Evolutionary conservation across 2,888 invertebrate genomes (phyloP), one percentile per base, ranked within the genome.

Genomic region (Polymixis lichenea): DNA sequence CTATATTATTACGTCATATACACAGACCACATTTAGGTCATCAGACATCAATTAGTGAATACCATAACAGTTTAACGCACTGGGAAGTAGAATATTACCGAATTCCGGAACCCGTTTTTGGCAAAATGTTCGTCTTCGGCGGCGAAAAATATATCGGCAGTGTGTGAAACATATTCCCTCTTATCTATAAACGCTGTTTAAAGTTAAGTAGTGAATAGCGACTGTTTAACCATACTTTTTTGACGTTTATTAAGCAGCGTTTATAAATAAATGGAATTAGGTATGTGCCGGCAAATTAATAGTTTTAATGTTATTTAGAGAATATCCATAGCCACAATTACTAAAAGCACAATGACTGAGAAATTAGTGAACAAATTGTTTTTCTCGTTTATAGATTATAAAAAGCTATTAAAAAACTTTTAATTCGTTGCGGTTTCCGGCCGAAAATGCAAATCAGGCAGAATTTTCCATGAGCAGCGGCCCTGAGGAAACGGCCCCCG

Each of bases 61-160:
- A n/a, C 64, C n/a, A 13, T 19, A n/a, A 71, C 28, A 70, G n/a
- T 22, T 17, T n/a, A 32, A 70, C 64, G 70, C 70, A 62, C 46
- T 61, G 9, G 61, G 46, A 22, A 28, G 28, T 9, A 28, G 56
- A 28, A 28, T 28, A 7, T 7, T 17, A 58, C 17, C 28, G 28
- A 58, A 58, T 28, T 58, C 4, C 8, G 28, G 28, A 17, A 56
- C 19, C 58, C 17, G 4, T 60, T 60, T 58, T 19, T 6, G 13
- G 55, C 5, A 56, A 56, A 25, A 55, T n/a, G 13, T 25, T 56
- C 25, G 15, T 25, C 25, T n/a, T 55, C 55, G 28, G 58, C 17
- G 17, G 17, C 28, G 17, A 28, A 28, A 56, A 25, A 7, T 2
- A 25, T 15, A 3, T 58, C 3, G 17, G 28, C 17, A 8, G 1